These are phyloP conservation scores for Orcinus orca DNA, from an alignment of 2,113 vertebrate species.

Conservation along the genomic window DNA sequence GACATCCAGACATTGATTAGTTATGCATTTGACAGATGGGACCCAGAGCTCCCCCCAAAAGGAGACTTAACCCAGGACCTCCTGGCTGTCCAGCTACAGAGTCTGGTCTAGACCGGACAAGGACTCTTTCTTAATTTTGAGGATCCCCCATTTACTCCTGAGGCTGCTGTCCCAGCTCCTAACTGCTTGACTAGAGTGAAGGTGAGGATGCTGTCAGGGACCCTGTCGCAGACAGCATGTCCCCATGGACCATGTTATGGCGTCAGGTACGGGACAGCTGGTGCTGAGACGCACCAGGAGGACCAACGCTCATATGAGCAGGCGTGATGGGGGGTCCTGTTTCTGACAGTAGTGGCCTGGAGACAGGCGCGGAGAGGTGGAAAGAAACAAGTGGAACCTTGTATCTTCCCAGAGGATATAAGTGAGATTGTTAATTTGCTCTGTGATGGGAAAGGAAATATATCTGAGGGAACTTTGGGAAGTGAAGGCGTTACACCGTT, in stretches of 20 bases:
- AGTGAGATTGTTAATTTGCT: neutral
- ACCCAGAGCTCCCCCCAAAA: accelerated
- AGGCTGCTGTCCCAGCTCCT: neutral
- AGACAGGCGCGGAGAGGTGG: neutral
- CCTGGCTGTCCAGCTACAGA: neutral
- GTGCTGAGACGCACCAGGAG: neutral
- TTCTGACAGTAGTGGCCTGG: neutral
- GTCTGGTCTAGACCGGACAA: neutral
- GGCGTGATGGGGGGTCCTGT: neutral
- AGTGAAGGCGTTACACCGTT: neutral
- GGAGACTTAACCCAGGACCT: no score
- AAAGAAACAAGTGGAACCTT: neutral
- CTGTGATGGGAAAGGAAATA: neutral
- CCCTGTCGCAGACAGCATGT: accelerated
- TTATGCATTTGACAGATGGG: neutral
- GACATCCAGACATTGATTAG: neutral
- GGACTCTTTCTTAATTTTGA: neutral
- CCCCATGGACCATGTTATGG: neutral
- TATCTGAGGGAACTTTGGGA: neutral
- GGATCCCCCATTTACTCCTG: neutral
- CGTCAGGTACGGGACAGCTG: neutral
- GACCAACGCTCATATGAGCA: neutral
- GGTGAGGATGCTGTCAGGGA: neutral
- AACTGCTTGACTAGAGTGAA: neutral
- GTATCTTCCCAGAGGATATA: neutral